Base-by-base conservation (phyloP, 2,797 vertebrate species). In the Sandelia bainsii region DNA sequence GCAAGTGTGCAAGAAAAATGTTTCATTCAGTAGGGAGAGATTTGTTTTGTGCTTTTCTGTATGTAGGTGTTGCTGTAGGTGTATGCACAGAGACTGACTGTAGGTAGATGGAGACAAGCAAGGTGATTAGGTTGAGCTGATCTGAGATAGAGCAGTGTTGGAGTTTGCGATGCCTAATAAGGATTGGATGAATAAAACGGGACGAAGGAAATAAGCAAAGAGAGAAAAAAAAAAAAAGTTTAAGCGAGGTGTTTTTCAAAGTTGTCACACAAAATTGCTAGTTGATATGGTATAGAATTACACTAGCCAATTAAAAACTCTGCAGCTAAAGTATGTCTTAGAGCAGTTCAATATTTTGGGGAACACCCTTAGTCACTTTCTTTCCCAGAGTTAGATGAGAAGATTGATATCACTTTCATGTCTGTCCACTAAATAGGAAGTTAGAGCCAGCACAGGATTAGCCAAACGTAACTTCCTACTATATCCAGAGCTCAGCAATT, bases 101-200 rank as follows among this genome's bases (percentile, higher is more conserved):
- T 68, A 61, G 69, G 69, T 48, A 44, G 57, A 66, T 52, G 63
- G 58, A 72, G 80, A 87, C 72, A 78, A 75, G 40, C 53, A 67
- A 66, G 56, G 62, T 70, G 62, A 82, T 81, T 64, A 77, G 52
- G 49, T 64, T 77, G 66, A 74, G 45, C 34, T 69, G 63, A 81
- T 77, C 66, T 56, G 49, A 77, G 72, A 39, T 37, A 1, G 56
- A 69, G 49, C 29, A 52, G 53, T 1, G 7, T 39, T 57, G 27
- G 70, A 73, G 67, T 73, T 72, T 81, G 56, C 39, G 3, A 25
- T 27, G 52, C 78, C 50, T 68, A 57, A 80, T 72, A 61, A 61
- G 66, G 19, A 61, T 61, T 11, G 8, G 52, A 72, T 71, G 19
- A n/a, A n/a, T n/a, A n/a, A n/a, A 14, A 40, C 3, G 22, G 23